Conservation (phyloP, 2,888 invertebrate genomes). For the Melieria crassipennis region DNA sequence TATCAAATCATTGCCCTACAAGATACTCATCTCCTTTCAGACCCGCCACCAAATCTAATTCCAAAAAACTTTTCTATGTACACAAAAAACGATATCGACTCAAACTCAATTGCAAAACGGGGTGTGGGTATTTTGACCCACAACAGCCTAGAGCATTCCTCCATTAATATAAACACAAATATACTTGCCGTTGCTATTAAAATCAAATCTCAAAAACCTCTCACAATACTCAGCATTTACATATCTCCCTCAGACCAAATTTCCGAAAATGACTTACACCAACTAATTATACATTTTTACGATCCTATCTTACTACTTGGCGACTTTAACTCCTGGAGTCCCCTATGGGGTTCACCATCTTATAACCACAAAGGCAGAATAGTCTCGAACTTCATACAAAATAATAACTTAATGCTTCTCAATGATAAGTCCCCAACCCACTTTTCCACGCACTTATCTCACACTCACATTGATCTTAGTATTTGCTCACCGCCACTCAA, state of each 20-base stretch:
- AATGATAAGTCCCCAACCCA: constrained; percentile 23
- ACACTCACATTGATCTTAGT: constrained; percentile 16
- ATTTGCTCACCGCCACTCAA: constrained; percentile 7
- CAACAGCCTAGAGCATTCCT: background rate
- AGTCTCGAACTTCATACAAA: constrained; percentile 3
- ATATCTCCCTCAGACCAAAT: too few species aligned
- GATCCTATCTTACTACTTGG: constrained; percentile 1
- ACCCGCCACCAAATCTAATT: background rate
- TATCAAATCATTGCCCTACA: background rate
- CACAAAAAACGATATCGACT: background rate
- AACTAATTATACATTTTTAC: background rate
- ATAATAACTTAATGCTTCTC: constrained; percentile 2
- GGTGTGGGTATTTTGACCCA: background rate
- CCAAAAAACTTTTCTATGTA: constrained; percentile 1
- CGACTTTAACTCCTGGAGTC: constrained; percentile 15
- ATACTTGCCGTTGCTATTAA: background rate
- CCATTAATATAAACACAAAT: background rate
- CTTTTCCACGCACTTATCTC: constrained; percentile 8
- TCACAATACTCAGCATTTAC: background rate
- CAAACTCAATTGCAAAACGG: background rate
- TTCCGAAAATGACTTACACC: background rate
- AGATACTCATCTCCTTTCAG: background rate
- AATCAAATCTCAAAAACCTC: background rate
- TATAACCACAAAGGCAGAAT: constrained; percentile 9
- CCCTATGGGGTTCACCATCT: constrained; percentile 11